Percentiles rank a stretch among this genome's conserved stretches.
Conservation (phyloP, 2,113 vertebrate species). For the Scomber colias region DNA sequence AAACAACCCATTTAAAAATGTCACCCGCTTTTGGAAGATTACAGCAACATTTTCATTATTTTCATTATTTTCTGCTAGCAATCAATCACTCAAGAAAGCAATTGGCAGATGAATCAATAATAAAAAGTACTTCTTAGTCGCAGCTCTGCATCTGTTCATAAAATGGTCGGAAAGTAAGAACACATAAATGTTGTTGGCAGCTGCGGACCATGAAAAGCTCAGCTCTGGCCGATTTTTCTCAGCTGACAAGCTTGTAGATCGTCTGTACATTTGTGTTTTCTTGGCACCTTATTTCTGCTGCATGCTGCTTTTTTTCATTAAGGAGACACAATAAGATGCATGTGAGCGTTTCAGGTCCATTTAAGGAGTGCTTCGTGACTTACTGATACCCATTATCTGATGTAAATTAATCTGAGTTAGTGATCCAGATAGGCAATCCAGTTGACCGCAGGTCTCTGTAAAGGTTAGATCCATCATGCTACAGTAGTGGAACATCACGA, state of each 20-base stretch:
- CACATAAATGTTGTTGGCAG: constrained; percentile 4
- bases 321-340: constrained; percentile 6
- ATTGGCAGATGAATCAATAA: too few relatives aligned
- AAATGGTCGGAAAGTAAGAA: neutral
- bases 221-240: constrained; percentile 15
- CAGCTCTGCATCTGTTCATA: too few relatives aligned
- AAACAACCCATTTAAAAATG: too few relatives aligned
- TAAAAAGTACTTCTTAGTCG: too few relatives aligned
- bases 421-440: neutral
- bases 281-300: neutral
- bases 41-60: too few relatives aligned
- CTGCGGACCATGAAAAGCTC: constrained; percentile 41
- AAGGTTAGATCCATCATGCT: constrained; percentile 1
- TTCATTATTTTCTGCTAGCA: too few relatives aligned
- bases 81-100: too few relatives aligned
- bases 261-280: neutral
- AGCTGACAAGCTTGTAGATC: constrained; percentile 5
- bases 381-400: neutral
- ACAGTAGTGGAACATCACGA: neutral
- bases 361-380: neutral
- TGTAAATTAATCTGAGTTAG: constrained; percentile 16
- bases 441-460: neutral
- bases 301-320: neutral
- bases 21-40: too few relatives aligned
- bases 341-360: neutral